Base-by-base conservation (phyloP, 2,888 invertebrate genomes). In the Pammene aurita region DNA sequence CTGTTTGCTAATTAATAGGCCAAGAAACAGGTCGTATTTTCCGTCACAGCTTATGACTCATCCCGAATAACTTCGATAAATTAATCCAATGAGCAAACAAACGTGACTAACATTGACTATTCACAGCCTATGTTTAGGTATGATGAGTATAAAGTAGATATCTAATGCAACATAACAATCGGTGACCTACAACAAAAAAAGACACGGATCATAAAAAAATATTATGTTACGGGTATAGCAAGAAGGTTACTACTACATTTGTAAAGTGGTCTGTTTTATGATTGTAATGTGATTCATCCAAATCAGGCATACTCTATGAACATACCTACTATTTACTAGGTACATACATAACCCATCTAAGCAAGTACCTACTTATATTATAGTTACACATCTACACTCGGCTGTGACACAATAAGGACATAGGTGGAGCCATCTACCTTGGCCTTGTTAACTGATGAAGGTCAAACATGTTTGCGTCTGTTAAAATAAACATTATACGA, bases 361-460 rank as follows among this genome's bases (percentile, higher is more conserved):
- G 26, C 4, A 26, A 26, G 26, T 26, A 26, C 26, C 7, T 52
- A 34, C 13, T n/a, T 62, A 62, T 50, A 14, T 44, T 16, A 48
- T 54, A 46, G 6, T 14, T 6, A 46, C 26, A 55, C 7, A 44
- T 10, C 34, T n/a, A 42, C 42, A 10, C 9, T 57, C 16, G 16
- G 10, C 56, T 26, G 42, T 44, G 44, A 58, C 26, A 58, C 5
- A 58, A 58, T 58, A 58, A 58, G 44, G 35, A 48, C 52, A 50
- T 50, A 14, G 42, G 26, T 42, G 14, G 46, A 48, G 16, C 52
- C 42, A 67, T 35, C 38, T 50, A 46, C 63, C 64, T 71, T 71
- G 60, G 63, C 67, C 71, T 67, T 69, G 54, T 65, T 61, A 54
- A n/a, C 44, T 38, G 35, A 46, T 67, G 71, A 71, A 71, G 71